A percentile compares a stretch with the other conserved stretches of the same genome.
These are phyloP conservation scores for Macrosoma leucophasiata DNA, from an alignment of 2,888 invertebrate species.

Conservation along the genomic window DNA sequence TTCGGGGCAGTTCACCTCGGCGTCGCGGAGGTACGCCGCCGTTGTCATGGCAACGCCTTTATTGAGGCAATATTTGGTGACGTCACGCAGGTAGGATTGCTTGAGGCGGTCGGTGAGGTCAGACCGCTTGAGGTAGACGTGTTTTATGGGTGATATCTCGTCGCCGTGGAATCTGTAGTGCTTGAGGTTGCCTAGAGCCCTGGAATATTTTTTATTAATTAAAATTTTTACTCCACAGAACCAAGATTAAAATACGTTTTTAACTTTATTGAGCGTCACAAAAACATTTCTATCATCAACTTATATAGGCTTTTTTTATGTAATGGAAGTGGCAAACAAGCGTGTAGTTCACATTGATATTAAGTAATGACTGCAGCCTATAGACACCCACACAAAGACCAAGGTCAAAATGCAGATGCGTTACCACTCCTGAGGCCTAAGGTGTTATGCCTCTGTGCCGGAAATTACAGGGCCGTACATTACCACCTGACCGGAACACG, in stretches of 20 bases:
- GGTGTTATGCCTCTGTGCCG: too few species aligned
- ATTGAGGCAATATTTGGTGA: conserved; percentile 79
- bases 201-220: conserved; percentile 32
- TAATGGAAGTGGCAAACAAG: too few species aligned
- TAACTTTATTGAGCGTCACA: too few species aligned
- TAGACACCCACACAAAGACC: too few species aligned
- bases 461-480: too few species aligned
- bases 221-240: conserved; percentile 10
- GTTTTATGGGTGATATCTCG: conserved; percentile 83
- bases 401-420: too few species aligned
- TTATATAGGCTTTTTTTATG: too few species aligned
- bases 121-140: conserved; percentile 78
- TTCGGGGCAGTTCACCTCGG: conserved; percentile 79
- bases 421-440: too few species aligned
- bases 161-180: conserved; percentile 75
- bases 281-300: too few species aligned
- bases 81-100: conserved; percentile 72
- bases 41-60: conserved; percentile 81
- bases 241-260: conserved; percentile 2
- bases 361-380: too few species aligned
- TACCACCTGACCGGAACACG: too few species aligned
- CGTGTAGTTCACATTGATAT: too few species aligned
- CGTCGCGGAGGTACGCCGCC: conserved; percentile 80
- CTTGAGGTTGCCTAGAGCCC: conserved; percentile 57
- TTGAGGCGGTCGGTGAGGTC: conserved; percentile 63